phyloP scores from a whole-genome alignment of 2,113 vertebrate species.

The Carlito syrichta region DNA sequence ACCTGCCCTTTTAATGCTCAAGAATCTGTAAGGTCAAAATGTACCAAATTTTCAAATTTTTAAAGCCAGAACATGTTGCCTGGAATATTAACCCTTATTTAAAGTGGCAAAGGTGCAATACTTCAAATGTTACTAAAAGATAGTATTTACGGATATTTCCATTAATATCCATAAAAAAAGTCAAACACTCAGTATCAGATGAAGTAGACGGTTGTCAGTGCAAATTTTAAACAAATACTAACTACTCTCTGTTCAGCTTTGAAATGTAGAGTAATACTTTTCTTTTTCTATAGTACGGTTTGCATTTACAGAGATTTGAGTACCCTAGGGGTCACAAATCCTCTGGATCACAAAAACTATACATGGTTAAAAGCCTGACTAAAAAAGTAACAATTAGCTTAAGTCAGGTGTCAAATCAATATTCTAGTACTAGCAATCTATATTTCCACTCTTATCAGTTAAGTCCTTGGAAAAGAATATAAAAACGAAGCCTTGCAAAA shows the following conservation, averaged over 20 bases:
- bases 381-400: not conserved
- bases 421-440: not conserved
- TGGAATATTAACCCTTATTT: slow-evolving; percentile 11
- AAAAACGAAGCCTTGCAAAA: not conserved
- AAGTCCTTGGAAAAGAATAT: not conserved
- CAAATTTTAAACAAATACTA: slow-evolving; percentile 33
- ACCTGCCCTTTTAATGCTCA: not conserved
- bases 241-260: not conserved
- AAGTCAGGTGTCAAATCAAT: not conserved
- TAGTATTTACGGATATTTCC: not conserved
- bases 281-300: not conserved
- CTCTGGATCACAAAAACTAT: not conserved
- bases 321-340: not conserved
- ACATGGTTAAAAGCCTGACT: not conserved
- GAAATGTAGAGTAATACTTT: not conserved
- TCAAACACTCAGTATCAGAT: not conserved
- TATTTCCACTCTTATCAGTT: not conserved
- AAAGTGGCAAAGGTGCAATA: not conserved
- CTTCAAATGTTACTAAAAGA: not conserved
- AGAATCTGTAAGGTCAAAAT: not conserved
- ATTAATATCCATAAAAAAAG: not conserved
- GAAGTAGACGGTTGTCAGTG: not conserved
- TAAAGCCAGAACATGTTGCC: not conserved
- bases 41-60: not conserved
- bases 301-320: not conserved